Conservation (phyloP, 2,888 invertebrate species). For the Athalia circularis region DNA sequence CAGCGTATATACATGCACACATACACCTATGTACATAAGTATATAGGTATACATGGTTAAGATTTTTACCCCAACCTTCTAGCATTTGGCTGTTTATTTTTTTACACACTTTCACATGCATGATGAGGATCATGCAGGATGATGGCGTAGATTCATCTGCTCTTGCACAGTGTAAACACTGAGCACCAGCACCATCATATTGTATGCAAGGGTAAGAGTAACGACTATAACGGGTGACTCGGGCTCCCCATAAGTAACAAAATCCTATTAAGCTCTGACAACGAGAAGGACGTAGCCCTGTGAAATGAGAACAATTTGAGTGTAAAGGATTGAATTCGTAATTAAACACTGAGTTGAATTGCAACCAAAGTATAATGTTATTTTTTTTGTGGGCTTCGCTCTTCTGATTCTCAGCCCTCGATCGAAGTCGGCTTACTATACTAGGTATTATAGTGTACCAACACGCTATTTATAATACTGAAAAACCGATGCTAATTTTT, state of each 20-base stretch:
- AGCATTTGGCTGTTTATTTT: constrained; percentile 45
- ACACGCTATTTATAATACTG: too few relatives aligned
- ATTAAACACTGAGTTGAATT: too few relatives aligned
- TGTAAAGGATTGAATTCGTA: too few relatives aligned
- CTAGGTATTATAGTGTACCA: too few relatives aligned
- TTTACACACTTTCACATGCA: constrained; percentile 41
- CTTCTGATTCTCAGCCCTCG: too few relatives aligned
- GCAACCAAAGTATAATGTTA: too few relatives aligned
- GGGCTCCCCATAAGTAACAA: not conserved
- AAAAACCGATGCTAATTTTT: too few relatives aligned
- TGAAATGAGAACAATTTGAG: too few relatives aligned
- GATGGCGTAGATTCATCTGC: constrained; percentile 44
- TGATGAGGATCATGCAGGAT: constrained; percentile 21
- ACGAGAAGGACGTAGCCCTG: constrained; percentile 36
- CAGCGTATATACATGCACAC: too few relatives aligned
- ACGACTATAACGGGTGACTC: constrained; percentile 44
- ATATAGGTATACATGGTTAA: constrained; percentile 2
- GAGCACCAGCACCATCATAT: constrained; percentile 14
- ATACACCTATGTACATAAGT: not conserved
- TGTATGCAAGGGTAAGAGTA: constrained; percentile 44
- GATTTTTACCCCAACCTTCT: constrained; percentile 31
- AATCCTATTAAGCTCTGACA: not conserved
- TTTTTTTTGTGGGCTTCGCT: too few relatives aligned
- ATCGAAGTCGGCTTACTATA: too few relatives aligned
- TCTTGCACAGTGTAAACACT: constrained; percentile 41